A percentile compares a stretch with the other conserved stretches of the same genome.
These are phyloP conservation scores for Strigops habroptila DNA, from an alignment of 2,113 vertebrate genomes.

Conservation along the genomic window DNA sequence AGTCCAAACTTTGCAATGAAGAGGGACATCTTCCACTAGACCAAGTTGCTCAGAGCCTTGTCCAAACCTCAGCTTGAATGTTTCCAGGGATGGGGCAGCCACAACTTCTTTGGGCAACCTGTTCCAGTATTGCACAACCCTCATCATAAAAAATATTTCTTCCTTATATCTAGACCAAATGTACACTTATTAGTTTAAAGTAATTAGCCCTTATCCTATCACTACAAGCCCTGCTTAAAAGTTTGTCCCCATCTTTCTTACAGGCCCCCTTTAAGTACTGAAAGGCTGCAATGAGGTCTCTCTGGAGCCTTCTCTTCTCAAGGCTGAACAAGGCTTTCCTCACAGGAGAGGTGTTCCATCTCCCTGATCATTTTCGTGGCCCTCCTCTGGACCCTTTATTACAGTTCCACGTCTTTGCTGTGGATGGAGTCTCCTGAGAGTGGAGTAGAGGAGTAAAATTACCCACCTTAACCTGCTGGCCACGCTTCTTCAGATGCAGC, in stretches of 20 bases:
- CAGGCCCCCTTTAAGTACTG: background rate
- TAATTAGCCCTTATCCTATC: background rate
- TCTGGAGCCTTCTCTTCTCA: background rate
- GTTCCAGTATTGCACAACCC: background rate
- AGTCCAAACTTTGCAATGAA: background rate
- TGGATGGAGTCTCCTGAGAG: background rate
- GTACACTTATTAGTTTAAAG: background rate
- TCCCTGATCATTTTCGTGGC: background rate
- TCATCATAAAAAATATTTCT: background rate
- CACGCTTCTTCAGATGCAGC: background rate
- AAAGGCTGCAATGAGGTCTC: background rate
- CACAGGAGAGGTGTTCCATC: background rate
- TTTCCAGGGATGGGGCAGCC: background rate
- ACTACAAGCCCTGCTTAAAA: background rate
- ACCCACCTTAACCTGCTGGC: background rate
- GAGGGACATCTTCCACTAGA: background rate
- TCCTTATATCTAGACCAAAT: background rate
- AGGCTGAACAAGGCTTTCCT: background rate
- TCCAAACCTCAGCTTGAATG: background rate
- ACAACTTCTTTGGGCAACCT: background rate
- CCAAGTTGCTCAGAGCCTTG: background rate
- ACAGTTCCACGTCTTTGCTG: background rate
- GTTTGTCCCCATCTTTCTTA: background rate
- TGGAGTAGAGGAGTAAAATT: background rate
- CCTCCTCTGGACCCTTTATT: background rate